phyloP scores from a whole-genome alignment of 2,113 vertebrate genomes.

The Phyllostomus hastatus region DNA sequence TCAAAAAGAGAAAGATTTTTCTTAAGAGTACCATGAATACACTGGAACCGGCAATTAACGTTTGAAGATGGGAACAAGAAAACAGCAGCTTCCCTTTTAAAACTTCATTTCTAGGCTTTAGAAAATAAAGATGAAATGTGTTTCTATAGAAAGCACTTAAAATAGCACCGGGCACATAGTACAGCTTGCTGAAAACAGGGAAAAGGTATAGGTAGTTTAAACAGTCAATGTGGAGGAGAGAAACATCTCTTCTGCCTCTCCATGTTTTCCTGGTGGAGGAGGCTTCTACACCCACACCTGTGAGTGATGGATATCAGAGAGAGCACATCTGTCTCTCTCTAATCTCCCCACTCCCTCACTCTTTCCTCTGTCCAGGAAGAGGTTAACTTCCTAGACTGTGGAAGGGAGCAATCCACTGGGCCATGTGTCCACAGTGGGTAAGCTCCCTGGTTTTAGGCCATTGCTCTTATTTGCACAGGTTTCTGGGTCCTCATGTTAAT shows the following conservation, averaged over 20 bases:
- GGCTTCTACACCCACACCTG: no score
- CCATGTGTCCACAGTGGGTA: not conserved
- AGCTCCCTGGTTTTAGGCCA: not conserved
- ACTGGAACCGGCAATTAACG: slow-evolving; percentile 81
- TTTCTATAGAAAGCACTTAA: not conserved
- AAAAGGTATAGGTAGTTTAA: not conserved
- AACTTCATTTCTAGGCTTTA: slow-evolving; percentile 78
- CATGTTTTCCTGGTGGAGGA: not conserved
- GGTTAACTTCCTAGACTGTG: not conserved
- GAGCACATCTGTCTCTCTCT: not conserved
- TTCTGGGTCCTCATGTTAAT: not conserved
- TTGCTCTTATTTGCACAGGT: not conserved
- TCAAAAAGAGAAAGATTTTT: slow-evolving; percentile 72
- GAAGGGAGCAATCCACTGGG: not conserved
- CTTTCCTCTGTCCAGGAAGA: not conserved
- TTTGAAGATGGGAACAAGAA: slow-evolving; percentile 75
- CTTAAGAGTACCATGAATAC: slow-evolving; percentile 79
- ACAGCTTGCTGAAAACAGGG: not conserved
- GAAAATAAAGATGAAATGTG: not conserved
- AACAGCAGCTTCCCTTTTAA: slow-evolving; percentile 76
- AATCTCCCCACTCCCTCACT: not conserved
- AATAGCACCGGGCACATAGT: not conserved
- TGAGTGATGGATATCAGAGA: not conserved
- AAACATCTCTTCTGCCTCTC: not conserved
- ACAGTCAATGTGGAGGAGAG: not conserved